phyloP scores from a whole-genome alignment of 2,888 invertebrate genomes.

The Erpobdella octoculata region DNA sequence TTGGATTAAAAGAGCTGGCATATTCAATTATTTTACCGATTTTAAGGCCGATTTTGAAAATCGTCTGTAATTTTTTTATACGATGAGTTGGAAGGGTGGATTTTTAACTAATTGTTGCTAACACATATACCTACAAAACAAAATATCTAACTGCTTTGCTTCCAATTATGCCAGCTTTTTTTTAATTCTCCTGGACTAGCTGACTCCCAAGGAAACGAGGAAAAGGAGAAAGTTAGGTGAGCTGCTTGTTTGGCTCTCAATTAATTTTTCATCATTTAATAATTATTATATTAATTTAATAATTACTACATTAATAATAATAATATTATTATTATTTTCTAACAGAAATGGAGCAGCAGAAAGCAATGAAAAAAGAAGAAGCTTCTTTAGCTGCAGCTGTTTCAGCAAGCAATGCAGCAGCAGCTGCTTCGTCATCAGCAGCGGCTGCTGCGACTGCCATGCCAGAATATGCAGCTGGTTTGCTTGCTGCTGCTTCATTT shows the following conservation, averaged over 20 bases:
- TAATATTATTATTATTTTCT: slow-evolving; percentile 40
- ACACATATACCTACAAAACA: too few species aligned
- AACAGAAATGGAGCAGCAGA: slow-evolving; percentile 48
- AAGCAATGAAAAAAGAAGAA: slow-evolving; percentile 48
- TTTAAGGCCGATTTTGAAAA: too few species aligned
- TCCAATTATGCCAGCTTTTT: too few species aligned
- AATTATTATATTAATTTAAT: neutral
- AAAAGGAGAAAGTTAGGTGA: slow-evolving; percentile 60
- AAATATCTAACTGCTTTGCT: too few species aligned
- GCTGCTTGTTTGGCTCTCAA: neutral
- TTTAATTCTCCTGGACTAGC: too few species aligned
- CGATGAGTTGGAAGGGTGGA: too few species aligned
- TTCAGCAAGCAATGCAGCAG: neutral
- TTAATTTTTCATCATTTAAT: neutral
- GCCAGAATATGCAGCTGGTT: slow-evolving; percentile 75
- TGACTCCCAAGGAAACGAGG: slow-evolving; percentile 70
- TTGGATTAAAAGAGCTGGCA: too few species aligned
- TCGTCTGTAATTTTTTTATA: too few species aligned
- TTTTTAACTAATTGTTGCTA: too few species aligned
- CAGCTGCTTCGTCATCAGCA: neutral
- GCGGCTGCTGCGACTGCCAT: slow-evolving; percentile 51
- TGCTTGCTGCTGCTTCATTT: slow-evolving; percentile 60
- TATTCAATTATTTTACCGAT: too few species aligned
- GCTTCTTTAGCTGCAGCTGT: neutral
- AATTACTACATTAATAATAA: neutral